phyloP scores from a whole-genome alignment of 2,888 invertebrate species.

The Stenodera caucasica region DNA sequence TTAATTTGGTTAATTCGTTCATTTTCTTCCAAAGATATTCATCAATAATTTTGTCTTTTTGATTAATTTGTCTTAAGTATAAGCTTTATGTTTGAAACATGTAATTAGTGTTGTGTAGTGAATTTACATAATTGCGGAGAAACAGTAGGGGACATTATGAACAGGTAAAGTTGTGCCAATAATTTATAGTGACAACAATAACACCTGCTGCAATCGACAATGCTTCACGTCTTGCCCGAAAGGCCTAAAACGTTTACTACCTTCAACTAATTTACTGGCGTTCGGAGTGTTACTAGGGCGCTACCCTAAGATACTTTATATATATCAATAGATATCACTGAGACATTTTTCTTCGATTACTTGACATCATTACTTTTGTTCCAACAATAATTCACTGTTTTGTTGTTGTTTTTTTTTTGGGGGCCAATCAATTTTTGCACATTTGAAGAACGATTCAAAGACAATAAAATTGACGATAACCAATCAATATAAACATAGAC shows the following conservation, averaged over 20 bases:
- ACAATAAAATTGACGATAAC: background rate
- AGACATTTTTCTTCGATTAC: background rate
- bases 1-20: constrained; percentile 19
- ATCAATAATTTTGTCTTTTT: constrained; percentile 11
- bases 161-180: constrained; percentile 54
- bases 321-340: constrained; percentile 8
- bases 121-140: constrained; percentile 50
- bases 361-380: background rate
- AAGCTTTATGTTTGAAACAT: constrained; percentile 33
- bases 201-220: constrained; percentile 56
- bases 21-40: background rate
- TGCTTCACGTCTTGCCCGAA: constrained; percentile 43
- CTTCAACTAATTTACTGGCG: constrained; percentile 35
- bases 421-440: no score
- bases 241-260: constrained; percentile 38
- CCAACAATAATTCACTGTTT: no score
- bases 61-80: constrained; percentile 37
- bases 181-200: constrained; percentile 56
- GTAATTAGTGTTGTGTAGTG: constrained; percentile 43
- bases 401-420: background rate
- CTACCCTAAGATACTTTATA: constrained; percentile 26
- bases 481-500: background rate
- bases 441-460: background rate
- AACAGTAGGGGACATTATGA: constrained; percentile 49
- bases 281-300: constrained; percentile 34